Evolutionary conservation across 2,888 invertebrate genomes (phyloP).

Genomic region (Chironomus riparius): DNA sequence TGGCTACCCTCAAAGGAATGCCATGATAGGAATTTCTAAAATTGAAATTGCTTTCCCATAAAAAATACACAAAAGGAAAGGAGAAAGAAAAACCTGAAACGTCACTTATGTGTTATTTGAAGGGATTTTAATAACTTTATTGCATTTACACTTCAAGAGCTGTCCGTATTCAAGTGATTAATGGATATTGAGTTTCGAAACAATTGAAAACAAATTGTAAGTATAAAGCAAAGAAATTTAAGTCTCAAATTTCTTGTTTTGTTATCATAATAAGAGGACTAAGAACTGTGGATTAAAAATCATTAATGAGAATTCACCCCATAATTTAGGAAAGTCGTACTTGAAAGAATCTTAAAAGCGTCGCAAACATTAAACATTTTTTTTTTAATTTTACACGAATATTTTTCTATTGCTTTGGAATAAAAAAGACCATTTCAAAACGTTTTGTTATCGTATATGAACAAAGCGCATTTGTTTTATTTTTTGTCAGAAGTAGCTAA

Average conservation of each 20-base stretch:
- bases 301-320: background rate
- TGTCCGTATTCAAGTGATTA: background rate
- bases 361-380: conserved; percentile 6
- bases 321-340: background rate
- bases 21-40: background rate
- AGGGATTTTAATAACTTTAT: background rate
- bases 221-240: background rate
- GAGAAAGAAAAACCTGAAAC: background rate
- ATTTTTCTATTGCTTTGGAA: conserved; percentile 23
- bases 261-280: background rate
- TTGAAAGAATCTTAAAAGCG: conserved; percentile 1
- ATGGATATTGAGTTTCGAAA: background rate
- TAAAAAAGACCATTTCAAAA: background rate
- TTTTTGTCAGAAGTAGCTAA: no score
- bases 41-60: background rate
- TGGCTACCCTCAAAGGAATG: background rate
- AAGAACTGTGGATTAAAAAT: background rate
- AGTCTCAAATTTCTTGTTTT: background rate
- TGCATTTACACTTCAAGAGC: background rate
- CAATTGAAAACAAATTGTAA: no score
- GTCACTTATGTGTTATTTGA: background rate
- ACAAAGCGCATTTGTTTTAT: no score
- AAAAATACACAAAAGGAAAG: background rate
- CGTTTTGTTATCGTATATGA: no score
- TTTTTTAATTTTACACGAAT: conserved; percentile 19